Evolutionary conservation across 2,888 invertebrate genomes (phyloP).

Genomic region (Clitarchus hookeri): DNA sequence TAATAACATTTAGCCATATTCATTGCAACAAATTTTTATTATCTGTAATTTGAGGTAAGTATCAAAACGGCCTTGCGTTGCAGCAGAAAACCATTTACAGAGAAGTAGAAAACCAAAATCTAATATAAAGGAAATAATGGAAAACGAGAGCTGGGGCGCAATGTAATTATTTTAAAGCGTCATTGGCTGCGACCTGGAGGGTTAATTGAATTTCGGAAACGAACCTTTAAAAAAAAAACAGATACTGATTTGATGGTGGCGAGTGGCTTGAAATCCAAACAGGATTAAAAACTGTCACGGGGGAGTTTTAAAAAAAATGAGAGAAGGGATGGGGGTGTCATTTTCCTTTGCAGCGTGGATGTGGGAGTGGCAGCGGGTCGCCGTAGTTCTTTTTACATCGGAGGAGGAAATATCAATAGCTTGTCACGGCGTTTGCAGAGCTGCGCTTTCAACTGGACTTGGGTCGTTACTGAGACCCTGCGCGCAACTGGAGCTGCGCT

Average conservation of each 20-base stretch:
- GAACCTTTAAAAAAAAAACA: not conserved
- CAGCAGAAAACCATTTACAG: not conserved
- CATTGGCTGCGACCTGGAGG: not conserved
- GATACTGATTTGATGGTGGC: not conserved
- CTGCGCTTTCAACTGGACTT: no score
- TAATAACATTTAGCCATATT: no score
- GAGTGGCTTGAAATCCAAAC: not conserved
- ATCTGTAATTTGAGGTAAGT: not conserved
- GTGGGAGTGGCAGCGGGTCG: not conserved
- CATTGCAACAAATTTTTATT: not conserved
- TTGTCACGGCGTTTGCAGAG: not conserved
- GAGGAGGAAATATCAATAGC: not conserved
- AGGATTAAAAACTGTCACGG: not conserved
- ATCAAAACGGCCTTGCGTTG: not conserved
- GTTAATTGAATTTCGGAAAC: constrained; percentile 3
- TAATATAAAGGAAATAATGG: not conserved
- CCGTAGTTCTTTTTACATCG: not conserved
- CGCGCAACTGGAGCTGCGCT: not conserved
- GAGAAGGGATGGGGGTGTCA: not conserved
- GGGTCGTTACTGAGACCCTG: not conserved
- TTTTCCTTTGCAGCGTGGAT: not conserved
- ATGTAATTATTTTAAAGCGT: not conserved
- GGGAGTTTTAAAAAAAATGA: not conserved
- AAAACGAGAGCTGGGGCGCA: not conserved
- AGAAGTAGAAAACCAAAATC: not conserved